Base-by-base conservation (phyloP, 2,113 vertebrate genomes). In the Anolis carolinensis region DNA sequence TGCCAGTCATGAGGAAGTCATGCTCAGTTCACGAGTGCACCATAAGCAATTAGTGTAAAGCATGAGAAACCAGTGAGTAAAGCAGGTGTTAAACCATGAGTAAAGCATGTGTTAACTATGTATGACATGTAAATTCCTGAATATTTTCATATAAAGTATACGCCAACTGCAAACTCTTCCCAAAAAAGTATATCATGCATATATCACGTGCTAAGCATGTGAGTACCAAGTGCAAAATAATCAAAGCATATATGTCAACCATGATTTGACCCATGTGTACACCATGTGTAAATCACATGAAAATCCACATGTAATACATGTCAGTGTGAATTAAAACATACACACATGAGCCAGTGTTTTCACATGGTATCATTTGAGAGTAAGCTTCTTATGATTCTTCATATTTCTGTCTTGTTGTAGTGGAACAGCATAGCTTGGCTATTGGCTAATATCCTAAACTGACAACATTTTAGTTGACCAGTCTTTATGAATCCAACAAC, bases 61-160 rank as follows among this genome's bases (percentile, higher is more conserved):
- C 87, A 88, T 83, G 86, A 87, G 79, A 65, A 87, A 87, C 7
- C 71, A 36, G 72, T 82, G 79, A 82, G 79, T 82, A 87, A 86
- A 81, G 71, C 85, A 81, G 62, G 86, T 59, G 81, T 87, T 78
- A 63, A 81, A 73, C 75, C 74, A 87, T 71, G 52, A 87, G 86
- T 79, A 79, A 83, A 87, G 82, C 82, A 88, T 83, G 76, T 80
- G 77, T 67, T 67, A 84, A 73, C 44, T 74, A 63, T 80, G 55
- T 88, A 72, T 76, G 77, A 59, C 70, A 80, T 84, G 27, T 84
- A 84, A 55, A 68, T 67, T 74, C 50, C 77, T 52, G 71, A 75
- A 75, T 23, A 62, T 21, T 62, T 71, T 34, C 52, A 59, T 78
- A 74, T 87, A 83, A 77, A 78, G 39, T 50, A 55, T 2, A 44